Percentiles rank a stretch among this genome's conserved stretches.
phyloP scores from a whole-genome alignment of 2,888 invertebrate genomes.

The Cryptocephalus moraei region DNA sequence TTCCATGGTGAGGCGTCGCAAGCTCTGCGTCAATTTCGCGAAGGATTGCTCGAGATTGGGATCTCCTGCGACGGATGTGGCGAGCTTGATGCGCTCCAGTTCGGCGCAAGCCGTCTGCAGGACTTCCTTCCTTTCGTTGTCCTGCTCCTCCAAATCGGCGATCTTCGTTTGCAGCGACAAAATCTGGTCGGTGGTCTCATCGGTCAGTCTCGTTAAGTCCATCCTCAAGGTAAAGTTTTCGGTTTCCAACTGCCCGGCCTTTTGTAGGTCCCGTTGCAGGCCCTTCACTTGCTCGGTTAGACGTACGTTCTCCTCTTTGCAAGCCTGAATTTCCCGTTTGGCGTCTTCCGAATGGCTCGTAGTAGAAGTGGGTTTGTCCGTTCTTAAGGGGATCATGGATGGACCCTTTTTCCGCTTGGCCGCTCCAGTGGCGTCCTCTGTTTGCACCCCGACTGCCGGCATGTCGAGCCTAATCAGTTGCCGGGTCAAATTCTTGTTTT shows the following conservation, averaged over 20 bases:
- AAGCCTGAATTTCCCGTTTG: no score
- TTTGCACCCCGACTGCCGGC: no score
- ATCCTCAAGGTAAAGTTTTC: neutral
- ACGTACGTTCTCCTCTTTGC: neutral
- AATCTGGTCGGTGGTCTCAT: neutral
- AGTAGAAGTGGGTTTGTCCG: no score
- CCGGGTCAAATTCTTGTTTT: conserved; percentile 9
- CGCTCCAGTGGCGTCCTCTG: no score
- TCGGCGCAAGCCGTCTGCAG: conserved; percentile 2
- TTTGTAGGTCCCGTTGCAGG: neutral
- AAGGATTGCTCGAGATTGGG: neutral
- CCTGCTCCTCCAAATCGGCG: conserved; percentile 1
- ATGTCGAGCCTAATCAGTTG: no score
- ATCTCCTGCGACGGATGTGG: no score
- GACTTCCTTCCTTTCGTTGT: conserved; percentile 2
- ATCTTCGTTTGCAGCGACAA: neutral
- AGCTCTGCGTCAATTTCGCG: neutral
- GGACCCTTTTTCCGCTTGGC: no score
- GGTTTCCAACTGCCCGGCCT: neutral
- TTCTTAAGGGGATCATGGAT: no score
- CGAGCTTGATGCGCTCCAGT: neutral
- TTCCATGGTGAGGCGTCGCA: neutral
- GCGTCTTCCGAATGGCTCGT: no score
- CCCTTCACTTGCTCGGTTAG: neutral
- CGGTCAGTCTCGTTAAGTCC: neutral